Evolutionary conservation across 2,888 invertebrate species (phyloP), one percentile per base, ranked within the genome.

Genomic region (Clivina fossor): DNA sequence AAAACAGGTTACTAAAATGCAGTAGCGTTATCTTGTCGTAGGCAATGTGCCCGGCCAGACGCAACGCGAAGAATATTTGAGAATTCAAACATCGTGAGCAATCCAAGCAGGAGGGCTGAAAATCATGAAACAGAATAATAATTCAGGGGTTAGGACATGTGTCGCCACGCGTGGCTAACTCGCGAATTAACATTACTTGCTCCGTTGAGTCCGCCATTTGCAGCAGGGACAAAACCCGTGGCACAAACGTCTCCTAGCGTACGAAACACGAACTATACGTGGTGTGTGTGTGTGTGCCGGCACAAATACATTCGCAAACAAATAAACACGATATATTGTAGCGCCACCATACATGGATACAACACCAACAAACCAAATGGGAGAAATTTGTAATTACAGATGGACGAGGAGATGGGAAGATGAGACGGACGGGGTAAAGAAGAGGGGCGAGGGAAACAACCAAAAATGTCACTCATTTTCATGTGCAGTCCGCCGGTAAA

Each of bases 181-280:
- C 62, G 59, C 60, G 61, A 63, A 63, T 63, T 63, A 63, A 62
- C 63, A 63, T 63, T 63, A 63, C 58, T 59, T 62, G 62, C 61
- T 60, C 62, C 60, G 63, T 60, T 62, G 63, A 58, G 54, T 61
- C 57, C 59, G 60, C 61, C 63, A 63, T 62, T 62, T 63, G 63
- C 60, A 56, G 61, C 58, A 60, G 60, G 60, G 61, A 60, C 60
- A 57, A 50, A 28, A 30, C 44, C 28, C 4, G 44, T 32, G 44
- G 44, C 44, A n/a, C 40, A 19, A 40, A 40, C 48, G 48, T 35
- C 35, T 30, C 30, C 30, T 30, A 13, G n/a, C 30, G 37, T 20
- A 33, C 48, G 48, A 48, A 48, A 26, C 35, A 37, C 37, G 19
- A 15, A 18, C 40, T 40, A 30, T 11, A 30, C 11, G 4, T 13